Base-by-base conservation (phyloP, 2,888 invertebrate species). In the Ornithoptera alexandrae region DNA sequence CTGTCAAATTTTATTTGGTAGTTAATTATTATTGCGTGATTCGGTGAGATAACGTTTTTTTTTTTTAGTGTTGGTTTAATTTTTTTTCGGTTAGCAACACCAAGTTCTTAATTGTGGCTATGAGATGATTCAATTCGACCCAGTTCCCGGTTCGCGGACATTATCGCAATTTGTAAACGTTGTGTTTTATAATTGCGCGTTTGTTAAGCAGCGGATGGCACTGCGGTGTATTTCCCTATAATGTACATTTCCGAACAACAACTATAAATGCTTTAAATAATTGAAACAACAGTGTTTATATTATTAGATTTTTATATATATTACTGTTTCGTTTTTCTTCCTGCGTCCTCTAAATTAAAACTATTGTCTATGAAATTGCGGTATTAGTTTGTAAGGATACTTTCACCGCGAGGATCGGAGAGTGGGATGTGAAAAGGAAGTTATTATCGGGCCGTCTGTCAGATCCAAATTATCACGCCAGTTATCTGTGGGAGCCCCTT, bases 401-500 rank as follows among this genome's bases (percentile, higher is more conserved):
- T 87, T 86, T 87, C 83, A 81, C 85, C 75, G 77, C 79, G 77
- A 79, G 78, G 78, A 79, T 80, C 78, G 77, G 78, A 74, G 76
- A 80, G 83, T 84, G 82, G 82, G 78, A 81, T 79, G 80, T 78
- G 81, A 82, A 86, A 83, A 85, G 88, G 83, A 88, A 30, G 30
- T 30, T 87, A 85, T 84, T 83, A 85, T 86, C 86, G 89, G 86
- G 77, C 77, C 76, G 72, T 75, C 81, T 87, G 89, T 89, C 89
- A 86, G 87, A 91, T 90, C 89, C 86, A 90, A 89, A 90, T 88
- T 81, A 84, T 85, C 84, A 80, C 78, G 81, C 84, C 82, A 86
- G 82, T 88, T 89, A 89, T 88, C 88, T 83, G 83, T 81, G 77
- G 61, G 68, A 89, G 89, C 90, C 89, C 84, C 83, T 77, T 24